Percentiles rank a stretch among this genome's conserved stretches.
Conservation (phyloP, 2,113 vertebrate species). For the Dasyornis broadbenti region DNA sequence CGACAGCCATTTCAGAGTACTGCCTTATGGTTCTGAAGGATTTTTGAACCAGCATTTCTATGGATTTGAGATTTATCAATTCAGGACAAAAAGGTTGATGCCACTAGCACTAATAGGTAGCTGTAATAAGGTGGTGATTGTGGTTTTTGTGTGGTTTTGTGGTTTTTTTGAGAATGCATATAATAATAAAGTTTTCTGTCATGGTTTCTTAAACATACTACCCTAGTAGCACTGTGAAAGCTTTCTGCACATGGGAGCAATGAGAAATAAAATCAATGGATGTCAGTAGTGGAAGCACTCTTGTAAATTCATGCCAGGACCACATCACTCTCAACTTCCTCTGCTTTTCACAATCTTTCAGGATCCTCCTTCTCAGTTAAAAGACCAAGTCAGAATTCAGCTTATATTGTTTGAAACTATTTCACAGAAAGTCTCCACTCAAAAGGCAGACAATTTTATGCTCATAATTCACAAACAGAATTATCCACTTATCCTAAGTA, state of each 20-base stretch:
- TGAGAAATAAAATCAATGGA: neutral
- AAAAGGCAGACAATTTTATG: neutral
- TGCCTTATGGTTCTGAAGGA: neutral
- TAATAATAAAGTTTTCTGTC: neutral
- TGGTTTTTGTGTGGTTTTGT: fast-evolving
- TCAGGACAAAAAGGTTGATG: neutral
- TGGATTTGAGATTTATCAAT: neutral
- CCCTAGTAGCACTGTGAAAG: neutral
- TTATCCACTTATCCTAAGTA: slow-evolving; percentile 8
- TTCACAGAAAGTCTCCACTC: neutral
- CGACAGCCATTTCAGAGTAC: neutral
- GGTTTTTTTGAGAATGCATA: neutral
- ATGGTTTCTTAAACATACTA: neutral
- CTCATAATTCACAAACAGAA: neutral
- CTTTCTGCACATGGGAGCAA: neutral
- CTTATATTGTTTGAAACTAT: neutral
- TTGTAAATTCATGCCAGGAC: neutral
- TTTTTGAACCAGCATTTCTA: neutral
- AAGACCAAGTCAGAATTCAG: neutral
- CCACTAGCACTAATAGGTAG: neutral
- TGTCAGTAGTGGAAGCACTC: neutral
- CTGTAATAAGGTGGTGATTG: neutral
- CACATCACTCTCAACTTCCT: neutral
- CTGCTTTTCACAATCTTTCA: neutral
- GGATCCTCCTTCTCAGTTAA: neutral